A percentile compares a stretch with the other conserved stretches of the same genome.
These are phyloP conservation scores for Siphlonurus alternatus DNA, from an alignment of 2,888 invertebrate species.

Conservation along the genomic window DNA sequence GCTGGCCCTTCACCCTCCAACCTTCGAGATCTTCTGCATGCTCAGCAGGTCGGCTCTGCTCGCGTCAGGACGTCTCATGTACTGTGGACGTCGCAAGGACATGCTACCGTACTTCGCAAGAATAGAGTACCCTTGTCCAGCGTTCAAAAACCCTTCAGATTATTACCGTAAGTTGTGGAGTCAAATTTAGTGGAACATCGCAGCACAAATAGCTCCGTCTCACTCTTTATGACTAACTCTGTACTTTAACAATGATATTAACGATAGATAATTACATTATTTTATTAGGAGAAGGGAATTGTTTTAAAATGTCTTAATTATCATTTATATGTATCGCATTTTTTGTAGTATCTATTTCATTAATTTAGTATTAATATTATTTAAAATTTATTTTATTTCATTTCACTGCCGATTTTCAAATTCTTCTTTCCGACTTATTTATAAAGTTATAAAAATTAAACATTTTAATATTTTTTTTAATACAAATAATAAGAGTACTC, in stretches of 20 bases:
- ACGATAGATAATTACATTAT: too few relatives aligned
- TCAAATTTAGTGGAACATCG: constrained; percentile 10
- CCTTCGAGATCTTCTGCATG: constrained; percentile 92
- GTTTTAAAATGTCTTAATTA: too few relatives aligned
- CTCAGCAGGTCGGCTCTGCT: constrained; percentile 67
- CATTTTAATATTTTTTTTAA: too few relatives aligned
- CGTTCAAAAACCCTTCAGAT: constrained; percentile 92
- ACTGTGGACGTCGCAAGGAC: constrained; percentile 73
- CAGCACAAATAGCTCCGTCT: too few relatives aligned
- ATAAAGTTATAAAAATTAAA: too few relatives aligned
- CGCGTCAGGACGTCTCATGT: constrained; percentile 82
- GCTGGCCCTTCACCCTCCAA: constrained; percentile 83
- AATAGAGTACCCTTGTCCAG: constrained; percentile 86
- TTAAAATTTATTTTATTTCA: constrained; percentile 7
- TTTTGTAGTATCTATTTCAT: background rate
- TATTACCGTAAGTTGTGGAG: constrained; percentile 61
- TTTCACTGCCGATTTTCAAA: too few relatives aligned
- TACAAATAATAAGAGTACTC: too few relatives aligned
- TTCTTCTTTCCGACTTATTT: too few relatives aligned
- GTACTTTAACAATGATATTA: too few relatives aligned
- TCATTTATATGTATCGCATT: too few relatives aligned
- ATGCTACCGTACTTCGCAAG: constrained; percentile 86
- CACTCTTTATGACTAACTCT: too few relatives aligned
- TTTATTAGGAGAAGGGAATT: too few relatives aligned
- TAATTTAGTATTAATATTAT: background rate